phyloP scores from a whole-genome alignment of 2,113 vertebrate genomes.

The Lophura nycthemera region DNA sequence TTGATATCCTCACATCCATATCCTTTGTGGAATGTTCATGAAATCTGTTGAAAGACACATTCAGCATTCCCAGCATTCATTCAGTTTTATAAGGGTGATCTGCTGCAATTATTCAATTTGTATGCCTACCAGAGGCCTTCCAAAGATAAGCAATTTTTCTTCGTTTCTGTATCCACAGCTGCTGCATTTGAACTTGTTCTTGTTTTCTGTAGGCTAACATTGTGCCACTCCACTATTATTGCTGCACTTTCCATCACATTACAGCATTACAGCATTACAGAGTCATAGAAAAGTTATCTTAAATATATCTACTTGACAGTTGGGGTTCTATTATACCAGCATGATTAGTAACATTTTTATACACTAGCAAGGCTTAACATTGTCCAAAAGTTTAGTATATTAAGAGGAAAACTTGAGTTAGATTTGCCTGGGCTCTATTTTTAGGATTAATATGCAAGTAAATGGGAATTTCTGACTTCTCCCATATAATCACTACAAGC shows the following conservation, averaged over 20 bases:
- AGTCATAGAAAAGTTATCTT: background rate
- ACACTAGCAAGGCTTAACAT: background rate
- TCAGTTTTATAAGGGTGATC: background rate
- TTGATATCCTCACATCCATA: background rate
- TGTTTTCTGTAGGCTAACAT: too few species aligned
- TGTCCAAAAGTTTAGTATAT: background rate
- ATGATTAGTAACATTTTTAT: background rate
- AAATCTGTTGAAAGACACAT: background rate
- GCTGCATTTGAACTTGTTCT: too few species aligned
- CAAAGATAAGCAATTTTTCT: too few species aligned
- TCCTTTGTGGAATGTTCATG: background rate
- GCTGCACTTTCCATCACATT: too few species aligned
- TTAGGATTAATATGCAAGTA: background rate
- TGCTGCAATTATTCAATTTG: background rate
- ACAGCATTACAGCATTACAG: too few species aligned
- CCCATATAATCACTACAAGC: background rate
- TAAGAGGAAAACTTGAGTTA: background rate
- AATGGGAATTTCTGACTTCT: background rate
- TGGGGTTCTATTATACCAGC: background rate
- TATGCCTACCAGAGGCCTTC: too few species aligned
- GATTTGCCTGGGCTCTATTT: background rate
- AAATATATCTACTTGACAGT: background rate
- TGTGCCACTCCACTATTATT: too few species aligned
- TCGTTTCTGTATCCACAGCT: too few species aligned
- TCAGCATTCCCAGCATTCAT: background rate